A percentile compares a stretch with the other conserved stretches of the same genome.
These are phyloP conservation scores for Coracias cyanogaster DNA, from an alignment of 2,797 vertebrate species.

Conservation along the genomic window DNA sequence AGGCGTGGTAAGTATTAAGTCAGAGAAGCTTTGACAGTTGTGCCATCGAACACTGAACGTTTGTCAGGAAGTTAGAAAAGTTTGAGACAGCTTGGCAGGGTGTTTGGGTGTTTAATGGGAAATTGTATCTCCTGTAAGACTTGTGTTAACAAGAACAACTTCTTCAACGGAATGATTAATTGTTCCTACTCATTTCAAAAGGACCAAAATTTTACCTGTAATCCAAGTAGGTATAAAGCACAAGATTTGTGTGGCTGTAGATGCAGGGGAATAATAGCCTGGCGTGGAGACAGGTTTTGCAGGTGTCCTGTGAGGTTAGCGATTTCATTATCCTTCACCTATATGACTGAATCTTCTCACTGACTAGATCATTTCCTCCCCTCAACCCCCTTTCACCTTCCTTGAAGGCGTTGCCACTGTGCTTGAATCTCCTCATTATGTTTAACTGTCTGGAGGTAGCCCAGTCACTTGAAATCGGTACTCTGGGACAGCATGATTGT, in stretches of 20 bases:
- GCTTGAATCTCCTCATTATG: not conserved
- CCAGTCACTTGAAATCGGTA: not conserved
- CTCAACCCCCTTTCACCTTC: rapidly evolving
- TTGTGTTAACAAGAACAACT: not conserved
- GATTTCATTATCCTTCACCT: not conserved
- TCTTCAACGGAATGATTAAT: not conserved
- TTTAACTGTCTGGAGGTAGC: not conserved
- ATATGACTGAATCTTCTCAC: not conserved
- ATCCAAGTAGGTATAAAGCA: not conserved
- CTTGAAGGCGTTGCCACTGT: not conserved
- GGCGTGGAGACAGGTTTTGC: rapidly evolving
- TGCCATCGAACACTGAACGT: not conserved
- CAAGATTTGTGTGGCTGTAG: not conserved
- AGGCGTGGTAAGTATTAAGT: not conserved
- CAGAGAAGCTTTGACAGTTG: not conserved
- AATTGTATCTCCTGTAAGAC: not conserved
- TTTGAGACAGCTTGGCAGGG: not conserved
- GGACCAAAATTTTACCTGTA: not conserved
- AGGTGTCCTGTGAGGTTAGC: not conserved
- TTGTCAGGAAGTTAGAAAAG: not conserved
- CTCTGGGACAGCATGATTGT: not conserved
- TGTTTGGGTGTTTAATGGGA: not conserved
- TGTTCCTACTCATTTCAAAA: not conserved
- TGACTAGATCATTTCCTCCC: not conserved
- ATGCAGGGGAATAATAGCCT: not conserved